phyloP scores from a whole-genome alignment of 2,113 vertebrate species.

The Indicator maculatus region DNA sequence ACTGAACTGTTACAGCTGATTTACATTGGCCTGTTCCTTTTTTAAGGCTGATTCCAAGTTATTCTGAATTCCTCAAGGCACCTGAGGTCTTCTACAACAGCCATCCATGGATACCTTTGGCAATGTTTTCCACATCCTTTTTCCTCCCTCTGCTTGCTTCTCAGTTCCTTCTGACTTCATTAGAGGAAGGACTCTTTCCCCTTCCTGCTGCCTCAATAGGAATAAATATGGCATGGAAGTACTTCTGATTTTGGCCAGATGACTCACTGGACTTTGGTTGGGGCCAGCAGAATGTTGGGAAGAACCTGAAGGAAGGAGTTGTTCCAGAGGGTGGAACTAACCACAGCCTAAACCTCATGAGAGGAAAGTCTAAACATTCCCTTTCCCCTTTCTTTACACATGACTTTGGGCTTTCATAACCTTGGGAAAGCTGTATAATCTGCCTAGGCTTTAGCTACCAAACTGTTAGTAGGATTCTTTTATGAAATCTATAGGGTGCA shows the following conservation, averaged over 20 bases:
- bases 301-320: neutral
- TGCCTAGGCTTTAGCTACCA: neutral
- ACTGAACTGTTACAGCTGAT: constrained; percentile 22
- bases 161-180: neutral
- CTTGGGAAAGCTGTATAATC: neutral
- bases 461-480: neutral
- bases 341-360: neutral
- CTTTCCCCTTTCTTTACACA: neutral
- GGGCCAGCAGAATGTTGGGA: neutral
- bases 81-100: neutral
- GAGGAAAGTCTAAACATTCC: neutral
- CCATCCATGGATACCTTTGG: neutral
- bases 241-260: neutral
- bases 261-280: neutral
- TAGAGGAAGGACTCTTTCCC: neutral
- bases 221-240: neutral
- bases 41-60: constrained; percentile 14
- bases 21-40: constrained; percentile 10
- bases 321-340: neutral
- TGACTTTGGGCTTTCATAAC: neutral
- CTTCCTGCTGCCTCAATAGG: neutral
- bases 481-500: neutral
- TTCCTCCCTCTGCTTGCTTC: neutral
- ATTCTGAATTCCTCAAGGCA: constrained; percentile 41
- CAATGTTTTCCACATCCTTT: constrained; percentile 18